phyloP scores from a whole-genome alignment of 1,140 invertebrate genomes.

The Apis cerana region DNA sequence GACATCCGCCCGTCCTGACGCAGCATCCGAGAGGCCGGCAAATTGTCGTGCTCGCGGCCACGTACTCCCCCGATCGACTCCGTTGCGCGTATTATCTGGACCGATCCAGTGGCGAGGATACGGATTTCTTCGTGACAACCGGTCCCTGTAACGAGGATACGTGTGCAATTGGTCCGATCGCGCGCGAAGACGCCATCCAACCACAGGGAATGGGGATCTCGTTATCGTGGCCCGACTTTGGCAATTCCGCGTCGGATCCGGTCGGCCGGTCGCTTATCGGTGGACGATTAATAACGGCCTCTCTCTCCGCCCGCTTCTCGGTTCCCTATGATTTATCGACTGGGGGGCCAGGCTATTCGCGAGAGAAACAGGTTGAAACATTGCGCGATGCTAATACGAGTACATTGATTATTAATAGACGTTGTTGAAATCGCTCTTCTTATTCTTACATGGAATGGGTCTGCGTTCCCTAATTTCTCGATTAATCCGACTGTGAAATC shows the following conservation, averaged over 20 bases:
- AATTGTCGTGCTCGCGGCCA: constrained; percentile 71
- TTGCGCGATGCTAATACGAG: constrained; percentile 41
- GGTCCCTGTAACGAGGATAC: constrained; percentile 32
- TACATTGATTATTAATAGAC: constrained; percentile 49
- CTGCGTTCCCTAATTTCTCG: background rate
- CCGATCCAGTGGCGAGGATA: background rate
- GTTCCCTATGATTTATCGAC: constrained; percentile 45
- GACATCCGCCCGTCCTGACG: constrained; percentile 75
- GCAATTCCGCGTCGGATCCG: constrained; percentile 25
- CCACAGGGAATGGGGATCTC: background rate
- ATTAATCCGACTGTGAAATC: constrained; percentile 3
- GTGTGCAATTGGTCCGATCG: constrained; percentile 37
- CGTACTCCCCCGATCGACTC: constrained; percentile 32
- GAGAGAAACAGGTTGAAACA: constrained; percentile 39
- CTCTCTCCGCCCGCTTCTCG: background rate
- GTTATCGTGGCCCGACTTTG: constrained; percentile 41
- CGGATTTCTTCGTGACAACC: constrained; percentile 19
- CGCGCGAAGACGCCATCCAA: background rate
- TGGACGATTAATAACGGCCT: constrained; percentile 43
- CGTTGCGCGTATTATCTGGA: constrained; percentile 2
- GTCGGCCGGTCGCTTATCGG: constrained; percentile 38
- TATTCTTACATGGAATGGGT: background rate
- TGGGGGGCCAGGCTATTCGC: constrained; percentile 1
- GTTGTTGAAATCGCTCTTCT: constrained; percentile 10
- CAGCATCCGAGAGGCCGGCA: constrained; percentile 69